phyloP scores from a whole-genome alignment of 2,888 invertebrate genomes.

The Aporophyla nigra region DNA sequence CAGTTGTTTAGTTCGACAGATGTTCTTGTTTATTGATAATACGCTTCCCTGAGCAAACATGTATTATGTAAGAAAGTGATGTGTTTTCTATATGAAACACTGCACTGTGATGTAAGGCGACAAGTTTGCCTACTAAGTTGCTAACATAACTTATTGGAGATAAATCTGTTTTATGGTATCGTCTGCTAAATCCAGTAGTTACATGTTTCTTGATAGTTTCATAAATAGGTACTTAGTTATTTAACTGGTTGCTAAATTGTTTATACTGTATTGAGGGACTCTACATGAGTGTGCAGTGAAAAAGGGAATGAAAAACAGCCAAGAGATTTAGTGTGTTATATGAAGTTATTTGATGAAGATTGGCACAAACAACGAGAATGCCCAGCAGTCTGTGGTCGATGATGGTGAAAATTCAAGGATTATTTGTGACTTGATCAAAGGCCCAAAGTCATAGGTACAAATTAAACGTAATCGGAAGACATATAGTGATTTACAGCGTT shows the following conservation, averaged over 20 bases:
- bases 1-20: slow-evolving; percentile 54
- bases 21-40: slow-evolving; percentile 56
- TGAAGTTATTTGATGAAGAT: not conserved
- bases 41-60: slow-evolving; percentile 51
- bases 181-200: slow-evolving; percentile 36
- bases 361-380: too few relatives aligned
- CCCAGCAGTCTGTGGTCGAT: too few relatives aligned
- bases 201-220: slow-evolving; percentile 26
- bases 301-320: too few relatives aligned
- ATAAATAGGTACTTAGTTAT: slow-evolving; percentile 9
- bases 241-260: not conserved
- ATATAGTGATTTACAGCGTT: too few relatives aligned
- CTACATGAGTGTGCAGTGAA: not conserved
- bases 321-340: not conserved
- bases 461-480: too few relatives aligned
- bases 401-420: too few relatives aligned
- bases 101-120: slow-evolving; percentile 42
- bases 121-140: slow-evolving; percentile 36
- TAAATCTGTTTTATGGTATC: slow-evolving; percentile 56
- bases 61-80: slow-evolving; percentile 53
- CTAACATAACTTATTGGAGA: slow-evolving; percentile 44
- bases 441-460: too few relatives aligned
- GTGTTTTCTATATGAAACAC: slow-evolving; percentile 44
- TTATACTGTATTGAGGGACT: not conserved
- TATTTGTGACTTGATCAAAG: too few relatives aligned